A percentile compares a stretch with the other conserved stretches of the same genome.
These are phyloP conservation scores for Lipophrys pholis DNA, from an alignment of 2,113 vertebrate genomes.

Conservation along the genomic window DNA sequence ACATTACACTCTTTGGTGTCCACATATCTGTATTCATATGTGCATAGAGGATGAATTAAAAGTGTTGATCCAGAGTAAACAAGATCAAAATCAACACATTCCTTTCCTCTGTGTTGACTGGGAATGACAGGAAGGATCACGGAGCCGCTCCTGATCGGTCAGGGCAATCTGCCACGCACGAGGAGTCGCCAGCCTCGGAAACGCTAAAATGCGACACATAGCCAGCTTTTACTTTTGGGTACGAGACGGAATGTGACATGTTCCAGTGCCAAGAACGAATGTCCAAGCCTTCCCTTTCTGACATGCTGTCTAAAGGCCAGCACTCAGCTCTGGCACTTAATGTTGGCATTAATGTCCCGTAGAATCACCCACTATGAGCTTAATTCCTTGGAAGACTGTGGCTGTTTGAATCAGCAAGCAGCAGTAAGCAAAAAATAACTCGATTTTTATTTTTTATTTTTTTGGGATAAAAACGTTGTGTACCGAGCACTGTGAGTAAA, in stretches of 20 bases:
- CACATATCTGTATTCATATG: no score
- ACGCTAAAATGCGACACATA: background rate
- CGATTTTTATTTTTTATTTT: background rate
- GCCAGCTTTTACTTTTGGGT: background rate
- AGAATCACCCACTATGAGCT: conserved; percentile 10
- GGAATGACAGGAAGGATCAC: background rate
- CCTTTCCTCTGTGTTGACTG: background rate
- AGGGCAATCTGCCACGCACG: background rate
- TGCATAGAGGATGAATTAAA: no score
- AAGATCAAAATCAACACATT: no score
- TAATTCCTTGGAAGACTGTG: background rate
- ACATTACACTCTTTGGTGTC: no score
- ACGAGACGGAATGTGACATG: background rate
- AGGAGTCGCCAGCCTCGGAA: background rate
- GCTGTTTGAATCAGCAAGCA: background rate
- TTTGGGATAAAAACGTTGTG: no score
- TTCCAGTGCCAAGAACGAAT: conserved; percentile 21
- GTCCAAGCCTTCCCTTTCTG: conserved; percentile 19
- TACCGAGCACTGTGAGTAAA: conserved; percentile 3
- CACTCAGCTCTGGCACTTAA: conserved; percentile 9
- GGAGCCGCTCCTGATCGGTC: background rate
- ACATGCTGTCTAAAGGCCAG: conserved; percentile 33
- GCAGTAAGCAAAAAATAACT: background rate
- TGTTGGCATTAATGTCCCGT: conserved; percentile 40
- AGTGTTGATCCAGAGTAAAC: no score